These are phyloP conservation scores for Anoplius nigerrimus DNA, from an alignment of 2,888 invertebrate genomes.

Conservation along the genomic window DNA sequence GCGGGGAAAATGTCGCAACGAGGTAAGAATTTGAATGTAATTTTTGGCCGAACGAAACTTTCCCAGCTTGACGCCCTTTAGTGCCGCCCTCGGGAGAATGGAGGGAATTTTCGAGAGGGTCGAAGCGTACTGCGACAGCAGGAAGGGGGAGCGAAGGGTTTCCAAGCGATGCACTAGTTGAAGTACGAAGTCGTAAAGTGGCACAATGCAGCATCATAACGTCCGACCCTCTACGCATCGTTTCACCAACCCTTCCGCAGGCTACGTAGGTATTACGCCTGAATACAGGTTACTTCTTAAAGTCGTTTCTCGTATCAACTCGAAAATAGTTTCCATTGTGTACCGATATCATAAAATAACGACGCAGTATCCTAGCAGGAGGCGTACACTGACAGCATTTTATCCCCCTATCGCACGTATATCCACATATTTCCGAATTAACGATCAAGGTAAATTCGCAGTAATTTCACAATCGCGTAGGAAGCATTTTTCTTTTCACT, in stretches of 20 bases:
- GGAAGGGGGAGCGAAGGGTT: conserved; percentile 22
- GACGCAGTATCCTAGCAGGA: no score
- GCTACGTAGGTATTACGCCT: conserved; percentile 15
- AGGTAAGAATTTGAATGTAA: no score
- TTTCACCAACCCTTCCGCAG: conserved; percentile 22
- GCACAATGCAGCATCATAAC: conserved; percentile 56
- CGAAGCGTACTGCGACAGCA: conserved; percentile 8
- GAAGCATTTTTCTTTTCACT: no score
- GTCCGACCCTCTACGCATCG: conserved; percentile 38
- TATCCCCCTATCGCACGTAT: no score
- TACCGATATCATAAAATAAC: background rate
- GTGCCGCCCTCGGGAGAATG: conserved; percentile 35
- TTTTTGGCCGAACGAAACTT: background rate
- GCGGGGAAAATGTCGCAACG: no score
- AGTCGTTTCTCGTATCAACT: conserved; percentile 1
- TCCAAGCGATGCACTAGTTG: conserved; percentile 34
- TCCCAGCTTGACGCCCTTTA: conserved; percentile 19
- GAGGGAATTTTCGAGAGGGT: conserved; percentile 32
- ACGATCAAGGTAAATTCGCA: no score
- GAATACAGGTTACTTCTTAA: conserved; percentile 28
- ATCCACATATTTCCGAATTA: no score
- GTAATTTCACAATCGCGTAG: no score
- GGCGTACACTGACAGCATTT: no score
- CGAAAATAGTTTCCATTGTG: background rate
- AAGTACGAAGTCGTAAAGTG: conserved; percentile 55